Percentiles rank a stretch among this genome's conserved stretches.
These are phyloP conservation scores for Rhingia campestris DNA, from an alignment of 2,888 invertebrate genomes.

Conservation along the genomic window DNA sequence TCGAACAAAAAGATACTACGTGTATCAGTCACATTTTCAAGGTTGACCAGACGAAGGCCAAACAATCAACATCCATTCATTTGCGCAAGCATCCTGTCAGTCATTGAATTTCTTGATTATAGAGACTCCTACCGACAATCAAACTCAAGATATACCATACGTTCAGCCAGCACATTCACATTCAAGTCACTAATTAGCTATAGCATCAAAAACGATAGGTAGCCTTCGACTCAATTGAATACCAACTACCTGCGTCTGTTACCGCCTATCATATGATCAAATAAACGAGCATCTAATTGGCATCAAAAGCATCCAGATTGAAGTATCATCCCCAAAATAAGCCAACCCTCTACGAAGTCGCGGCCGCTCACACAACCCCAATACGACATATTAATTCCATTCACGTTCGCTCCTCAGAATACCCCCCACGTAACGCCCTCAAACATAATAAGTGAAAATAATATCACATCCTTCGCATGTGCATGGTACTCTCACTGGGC, in stretches of 20 bases:
- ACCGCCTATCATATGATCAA: slow-evolving; percentile 68
- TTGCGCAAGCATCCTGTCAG: slow-evolving; percentile 5
- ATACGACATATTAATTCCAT: slow-evolving; percentile 62
- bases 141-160: slow-evolving; percentile 24
- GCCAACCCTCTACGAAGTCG: neutral
- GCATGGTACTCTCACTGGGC: neutral
- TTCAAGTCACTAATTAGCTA: slow-evolving; percentile 68
- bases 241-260: slow-evolving; percentile 51
- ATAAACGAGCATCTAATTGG: slow-evolving; percentile 73
- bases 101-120: slow-evolving; percentile 23
- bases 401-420: slow-evolving; percentile 62
- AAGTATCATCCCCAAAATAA: slow-evolving; percentile 26
- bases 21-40: neutral
- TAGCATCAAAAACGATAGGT: slow-evolving; percentile 45
- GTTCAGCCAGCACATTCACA: slow-evolving; percentile 41
- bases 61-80: slow-evolving; percentile 18
- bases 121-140: slow-evolving; percentile 1
- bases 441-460: slow-evolving; percentile 70
- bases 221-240: slow-evolving; percentile 32
- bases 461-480: slow-evolving; percentile 43
- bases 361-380: neutral
- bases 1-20: neutral
- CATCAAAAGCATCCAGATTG: slow-evolving; percentile 71
- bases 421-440: slow-evolving; percentile 41
- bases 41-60: neutral